These are phyloP conservation scores for Philereme transversata DNA, from an alignment of 2,888 invertebrate genomes.

Conservation along the genomic window DNA sequence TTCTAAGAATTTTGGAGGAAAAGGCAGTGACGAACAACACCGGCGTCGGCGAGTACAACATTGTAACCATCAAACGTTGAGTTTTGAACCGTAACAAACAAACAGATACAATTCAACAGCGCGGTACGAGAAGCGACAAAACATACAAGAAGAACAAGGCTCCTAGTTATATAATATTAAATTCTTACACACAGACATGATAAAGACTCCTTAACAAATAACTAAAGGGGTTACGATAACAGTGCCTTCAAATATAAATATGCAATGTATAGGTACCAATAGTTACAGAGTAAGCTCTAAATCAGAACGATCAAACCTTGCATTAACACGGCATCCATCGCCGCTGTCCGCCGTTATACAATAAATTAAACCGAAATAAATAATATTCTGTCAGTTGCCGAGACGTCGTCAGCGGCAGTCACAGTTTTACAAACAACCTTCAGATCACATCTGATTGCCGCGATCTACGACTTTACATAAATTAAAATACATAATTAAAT, in stretches of 20 bases:
- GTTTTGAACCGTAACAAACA: slow-evolving; percentile 64
- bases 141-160: slow-evolving; percentile 76
- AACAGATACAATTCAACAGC: slow-evolving; percentile 62
- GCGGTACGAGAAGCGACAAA: slow-evolving; percentile 72
- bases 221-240: slow-evolving; percentile 79
- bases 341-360: slow-evolving; percentile 4
- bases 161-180: slow-evolving; percentile 79
- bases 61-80: slow-evolving; percentile 53
- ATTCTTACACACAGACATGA: slow-evolving; percentile 82
- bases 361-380: slow-evolving; percentile 34
- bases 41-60: slow-evolving; percentile 51
- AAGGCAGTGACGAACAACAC: slow-evolving; percentile 70
- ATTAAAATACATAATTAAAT: slow-evolving; percentile 20
- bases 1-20: slow-evolving; percentile 57
- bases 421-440: slow-evolving; percentile 65
- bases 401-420: slow-evolving; percentile 47
- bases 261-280: slow-evolving; percentile 74
- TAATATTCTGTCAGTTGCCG: slow-evolving; percentile 16
- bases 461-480: slow-evolving; percentile 29
- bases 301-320: slow-evolving; percentile 57
- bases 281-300: slow-evolving; percentile 74
- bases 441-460: slow-evolving; percentile 75
- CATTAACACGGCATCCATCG: slow-evolving; percentile 23
- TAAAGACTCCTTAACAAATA: slow-evolving; percentile 82
- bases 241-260: slow-evolving; percentile 78